Evolutionary conservation across 2,888 invertebrate species (phyloP), one percentile per base, ranked within the genome.

Genomic region (Heliconius erato): DNA sequence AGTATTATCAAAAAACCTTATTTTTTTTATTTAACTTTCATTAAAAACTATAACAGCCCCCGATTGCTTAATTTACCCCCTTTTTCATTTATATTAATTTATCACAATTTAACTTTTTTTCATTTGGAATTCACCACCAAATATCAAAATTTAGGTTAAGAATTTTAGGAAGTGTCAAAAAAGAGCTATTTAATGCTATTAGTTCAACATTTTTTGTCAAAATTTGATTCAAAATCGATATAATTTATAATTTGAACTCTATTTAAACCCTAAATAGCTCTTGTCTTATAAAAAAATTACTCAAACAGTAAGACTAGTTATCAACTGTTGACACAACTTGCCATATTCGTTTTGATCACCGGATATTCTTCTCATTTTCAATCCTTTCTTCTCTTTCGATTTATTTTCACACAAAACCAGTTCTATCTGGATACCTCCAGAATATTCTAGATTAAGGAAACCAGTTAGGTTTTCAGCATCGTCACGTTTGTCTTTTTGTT

Each of bases 281-380:
- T 44, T 78, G 63, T 63, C 35, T n/a, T 28, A 68, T 44, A 44
- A 49, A 78, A 65, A 78, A 49, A 68, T 49, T 63, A 76, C 76
- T 76, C 76, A 78, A 78, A 98, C 98, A 82, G 98, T 98, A 96
- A 98, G 97, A 91, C 98, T 98, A 78, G 98, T 98, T 83, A 98
- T 98, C 88, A 99, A 94, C 93, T 98, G 98, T 91, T 98, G 98
- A 92, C 98, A 98, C 68, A 98, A 96, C 92, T 98, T 98, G 85
- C 98, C 98, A 90, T 98, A 98, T 90, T 98, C 98, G 87, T 97
- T 96, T 92, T 98, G 98, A 92, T 99, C 98, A 9, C 98, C 98
- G 0, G 98, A 98, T 88, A 99, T 98, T 89, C 98, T 95, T 81
- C 98, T 95, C 97, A 99, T 97, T 88, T 98, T 98, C 88, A 98